Evolutionary conservation across 2,113 vertebrate species (phyloP).

Genomic region (Prunella fulvescens): DNA sequence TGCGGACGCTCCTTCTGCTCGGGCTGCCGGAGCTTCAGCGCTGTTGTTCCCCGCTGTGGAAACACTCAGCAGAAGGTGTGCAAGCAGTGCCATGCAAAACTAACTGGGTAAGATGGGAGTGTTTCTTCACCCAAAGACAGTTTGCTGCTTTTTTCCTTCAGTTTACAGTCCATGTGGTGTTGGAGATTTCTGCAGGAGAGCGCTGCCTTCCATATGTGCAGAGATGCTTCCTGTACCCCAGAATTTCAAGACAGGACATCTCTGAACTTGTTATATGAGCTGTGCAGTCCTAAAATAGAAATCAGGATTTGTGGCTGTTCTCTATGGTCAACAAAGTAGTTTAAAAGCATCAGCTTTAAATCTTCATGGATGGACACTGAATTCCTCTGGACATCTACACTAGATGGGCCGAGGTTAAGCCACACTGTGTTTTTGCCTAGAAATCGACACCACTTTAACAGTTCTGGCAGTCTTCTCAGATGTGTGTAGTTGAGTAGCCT

Average conservation of each 20-base stretch:
- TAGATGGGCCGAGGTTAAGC: background rate
- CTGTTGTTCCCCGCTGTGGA: slow-evolving; percentile 80
- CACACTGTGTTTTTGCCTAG: background rate
- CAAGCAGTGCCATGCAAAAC: slow-evolving; percentile 83
- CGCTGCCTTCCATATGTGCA: background rate
- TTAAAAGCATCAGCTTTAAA: background rate
- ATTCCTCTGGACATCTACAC: background rate
- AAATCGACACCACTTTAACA: background rate
- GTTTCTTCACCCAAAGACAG: background rate
- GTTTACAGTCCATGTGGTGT: background rate
- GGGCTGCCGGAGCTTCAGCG: slow-evolving; percentile 82
- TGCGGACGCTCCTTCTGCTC: slow-evolving; percentile 90
- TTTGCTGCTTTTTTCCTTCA: background rate
- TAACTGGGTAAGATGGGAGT: slow-evolving; percentile 81
- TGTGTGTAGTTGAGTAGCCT: background rate
- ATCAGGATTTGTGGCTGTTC: background rate
- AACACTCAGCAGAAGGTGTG: slow-evolving; percentile 90
- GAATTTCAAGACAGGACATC: background rate
- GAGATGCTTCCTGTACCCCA: background rate
- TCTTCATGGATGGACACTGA: background rate
- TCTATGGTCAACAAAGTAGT: background rate
- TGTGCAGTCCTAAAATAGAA: background rate
- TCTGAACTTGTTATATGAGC: background rate
- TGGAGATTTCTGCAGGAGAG: background rate
- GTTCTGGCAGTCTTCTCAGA: background rate